Evolutionary conservation across 2,888 invertebrate species (phyloP), one percentile per base, ranked within the genome.

Genomic region (Barypeithes pellucidus): DNA sequence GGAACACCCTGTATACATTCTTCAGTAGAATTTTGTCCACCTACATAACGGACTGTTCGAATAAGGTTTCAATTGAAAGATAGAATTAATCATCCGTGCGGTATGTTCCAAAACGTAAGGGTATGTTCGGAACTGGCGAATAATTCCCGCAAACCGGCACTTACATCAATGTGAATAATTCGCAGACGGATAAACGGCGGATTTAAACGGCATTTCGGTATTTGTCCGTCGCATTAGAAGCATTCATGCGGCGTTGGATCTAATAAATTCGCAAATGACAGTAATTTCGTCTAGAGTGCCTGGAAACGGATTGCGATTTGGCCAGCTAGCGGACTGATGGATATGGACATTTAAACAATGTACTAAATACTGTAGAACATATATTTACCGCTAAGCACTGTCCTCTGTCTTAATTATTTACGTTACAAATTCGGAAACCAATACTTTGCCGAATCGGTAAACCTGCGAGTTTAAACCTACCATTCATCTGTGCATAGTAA

Each of bases 161-260:
- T 54, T 67, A 61, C 72, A 72, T 72, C 67, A 72, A 67, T 67
- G 61, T 67, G 72, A 72, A 72, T 72, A 67, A 67, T 72, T 72
- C 67, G 11, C 45, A 36, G 45, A 29, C 18, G 71, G 67, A 71
- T 71, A 60, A 72, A 52, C 67, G 66, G 43, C 52, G 29, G 63
- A 41, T 72, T 68, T 67, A 63, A 67, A 72, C 57, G 67, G 72
- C 59, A 72, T 72, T 72, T 67, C 63, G 72, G 72, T 68, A 72
- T 72, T 72, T 72, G 72, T 63, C 59, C 57, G 52, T 36, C 43
- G 67, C 67, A 72, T 72, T 72, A 61, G 22, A 57, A 41, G 63
- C 72, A 72, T 72, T 72, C 62, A 62, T 67, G 67, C 62, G 63
- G 72, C 67, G 50, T 60, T 29, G 33, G 33, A 54, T 61, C 43